Evolutionary conservation across 2,797 vertebrate species (phyloP), one percentile per base, ranked within the genome.

Genomic region (Thalassophryne amazonica): DNA sequence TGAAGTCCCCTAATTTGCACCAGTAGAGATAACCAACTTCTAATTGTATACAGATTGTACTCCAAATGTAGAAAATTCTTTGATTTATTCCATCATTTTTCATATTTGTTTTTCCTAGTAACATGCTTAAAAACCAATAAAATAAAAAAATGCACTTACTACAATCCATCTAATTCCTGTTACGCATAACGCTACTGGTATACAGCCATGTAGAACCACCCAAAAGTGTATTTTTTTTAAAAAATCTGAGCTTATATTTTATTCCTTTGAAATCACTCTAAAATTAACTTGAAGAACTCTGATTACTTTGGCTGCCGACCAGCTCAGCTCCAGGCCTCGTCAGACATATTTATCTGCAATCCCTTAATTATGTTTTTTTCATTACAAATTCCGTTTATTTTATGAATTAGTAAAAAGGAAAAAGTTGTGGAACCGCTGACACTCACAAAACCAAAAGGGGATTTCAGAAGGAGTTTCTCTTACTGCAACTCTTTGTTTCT

Each of bases 261-360:
- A 58, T 51, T 18, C 37, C 12, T 5, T 42, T 43, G 57, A 63
- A 75, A 69, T 66, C 45, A 65, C 39, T 22, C 14, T 6, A 9
- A 57, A 39, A 68, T 61, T 25, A 82, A 59, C 24, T 48, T 47
- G 12, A 62, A 41, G 60, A 76, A 80, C 59, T 21, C 28, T 16
- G 46, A 37, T 77, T 60, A 60, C 17, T 42, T 67, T 80, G 69
- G 73, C 73, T 12, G 13, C 28, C 21, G 49, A 53, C 46, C 67
- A 72, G 35, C 18, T 41, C 33, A 7, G 48, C 46, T 52, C 17
- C 3, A 19, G 41, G 33, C 43, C 60, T 41, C 47, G 28, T 27
- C 56, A 40, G 11, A 21, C 56, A 23, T 43, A 40, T 63, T 48
- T 61, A 74, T 61, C 47, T 63, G 54, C 24, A 37, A 23, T 11